Evolutionary conservation across 2,113 vertebrate species (phyloP).

Genomic region (Larimichthys polyactis): DNA sequence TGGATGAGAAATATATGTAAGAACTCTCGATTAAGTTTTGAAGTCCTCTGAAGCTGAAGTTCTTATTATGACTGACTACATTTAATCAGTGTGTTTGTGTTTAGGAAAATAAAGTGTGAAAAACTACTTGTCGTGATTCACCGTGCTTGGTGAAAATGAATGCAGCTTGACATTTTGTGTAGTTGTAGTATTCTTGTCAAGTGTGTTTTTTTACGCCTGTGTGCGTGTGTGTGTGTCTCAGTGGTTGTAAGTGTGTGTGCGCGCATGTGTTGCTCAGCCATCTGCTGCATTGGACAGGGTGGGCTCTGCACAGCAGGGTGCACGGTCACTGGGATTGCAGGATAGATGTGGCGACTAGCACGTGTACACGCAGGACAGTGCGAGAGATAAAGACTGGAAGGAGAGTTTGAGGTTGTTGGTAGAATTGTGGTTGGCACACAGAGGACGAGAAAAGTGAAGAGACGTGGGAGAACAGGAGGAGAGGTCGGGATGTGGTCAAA

Average conservation of each 20-base stretch:
- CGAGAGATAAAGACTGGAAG: slow-evolving; percentile 33
- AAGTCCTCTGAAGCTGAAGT: slow-evolving; percentile 31
- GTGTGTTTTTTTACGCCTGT: not conserved
- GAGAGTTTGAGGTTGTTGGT: slow-evolving; percentile 50
- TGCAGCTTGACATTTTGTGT: not conserved
- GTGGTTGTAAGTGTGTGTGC: slow-evolving; percentile 22
- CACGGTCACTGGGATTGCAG: slow-evolving; percentile 41
- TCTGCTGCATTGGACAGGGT: slow-evolving; percentile 67
- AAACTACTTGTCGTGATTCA: not conserved
- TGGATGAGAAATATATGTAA: slow-evolving; percentile 44
- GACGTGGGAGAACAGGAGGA: slow-evolving; percentile 44
- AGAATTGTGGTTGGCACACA: slow-evolving; percentile 13
- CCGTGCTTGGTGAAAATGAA: not conserved
- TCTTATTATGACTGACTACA: slow-evolving; percentile 26
- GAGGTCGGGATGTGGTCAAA: slow-evolving; percentile 52
- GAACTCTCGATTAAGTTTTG: slow-evolving; percentile 56
- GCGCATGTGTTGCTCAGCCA: slow-evolving; percentile 58
- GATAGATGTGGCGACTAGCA: not conserved
- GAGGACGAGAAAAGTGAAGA: slow-evolving; percentile 30
- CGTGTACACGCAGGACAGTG: not conserved
- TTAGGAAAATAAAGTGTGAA: not conserved
- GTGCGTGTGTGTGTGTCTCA: not conserved
- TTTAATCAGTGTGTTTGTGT: slow-evolving; percentile 10
- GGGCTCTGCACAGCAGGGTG: slow-evolving; percentile 60
- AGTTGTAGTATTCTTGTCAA: not conserved